A percentile compares a stretch with the other conserved stretches of the same genome.
These are phyloP conservation scores for Carterocephalus palaemon DNA, from an alignment of 2,888 invertebrate species.

Conservation along the genomic window DNA sequence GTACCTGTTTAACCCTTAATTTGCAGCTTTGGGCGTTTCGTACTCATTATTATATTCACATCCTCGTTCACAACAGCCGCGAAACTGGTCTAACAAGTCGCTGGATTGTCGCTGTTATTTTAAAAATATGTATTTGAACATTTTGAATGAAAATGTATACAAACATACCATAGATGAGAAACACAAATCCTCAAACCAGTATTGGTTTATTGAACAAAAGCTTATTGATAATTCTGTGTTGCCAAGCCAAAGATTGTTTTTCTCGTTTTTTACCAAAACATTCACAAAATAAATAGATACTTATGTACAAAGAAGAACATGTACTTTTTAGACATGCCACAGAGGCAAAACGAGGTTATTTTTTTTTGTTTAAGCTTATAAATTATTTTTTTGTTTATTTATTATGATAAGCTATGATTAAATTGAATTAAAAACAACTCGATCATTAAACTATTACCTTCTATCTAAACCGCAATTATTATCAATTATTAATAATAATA, in stretches of 20 bases:
- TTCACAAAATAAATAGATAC: no score
- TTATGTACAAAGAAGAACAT: no score
- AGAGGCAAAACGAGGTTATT: no score
- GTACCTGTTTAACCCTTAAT: neutral
- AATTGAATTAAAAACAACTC: no score
- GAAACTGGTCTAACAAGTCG: conserved; percentile 7
- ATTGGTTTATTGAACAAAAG: conserved; percentile 1
- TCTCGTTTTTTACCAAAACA: no score
- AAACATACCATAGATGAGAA: neutral
- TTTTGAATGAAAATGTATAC: no score
- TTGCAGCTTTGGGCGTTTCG: neutral
- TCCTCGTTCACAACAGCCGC: neutral
- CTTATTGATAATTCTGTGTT: neutral
- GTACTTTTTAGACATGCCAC: no score
- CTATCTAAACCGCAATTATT: neutral
- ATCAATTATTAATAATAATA: no score
- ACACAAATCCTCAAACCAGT: conserved; percentile 3
- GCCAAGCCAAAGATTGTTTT: neutral
- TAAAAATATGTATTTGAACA: conserved; percentile 2
- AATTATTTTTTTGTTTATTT: no score
- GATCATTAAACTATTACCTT: neutral
- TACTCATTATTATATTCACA: neutral
- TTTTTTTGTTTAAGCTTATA: no score
- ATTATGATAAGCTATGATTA: no score
- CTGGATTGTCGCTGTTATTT: neutral